Evolutionary conservation across 2,797 vertebrate genomes (phyloP), one percentile per base, ranked within the genome.

Genomic region (Catostomus latipinnis): DNA sequence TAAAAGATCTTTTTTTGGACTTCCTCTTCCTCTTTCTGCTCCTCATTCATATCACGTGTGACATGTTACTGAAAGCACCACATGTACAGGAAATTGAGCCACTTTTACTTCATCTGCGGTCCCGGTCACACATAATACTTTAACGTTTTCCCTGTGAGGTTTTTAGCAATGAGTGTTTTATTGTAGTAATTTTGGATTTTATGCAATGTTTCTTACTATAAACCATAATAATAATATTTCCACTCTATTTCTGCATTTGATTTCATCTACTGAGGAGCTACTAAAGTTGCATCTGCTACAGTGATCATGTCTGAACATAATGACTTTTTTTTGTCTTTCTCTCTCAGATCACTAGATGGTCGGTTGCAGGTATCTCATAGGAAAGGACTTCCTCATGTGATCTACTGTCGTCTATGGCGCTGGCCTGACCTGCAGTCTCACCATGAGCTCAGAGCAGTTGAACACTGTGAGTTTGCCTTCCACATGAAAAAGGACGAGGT

Each of bases 401-500:
- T 99, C 91, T 99, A 99, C 89, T 99, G 98, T 90, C 97, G 98
- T n/a, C 93, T 99, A 76, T 99, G 98, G 98, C 96, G 98, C 83
- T 99, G 98, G 98, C 98, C 98, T 0, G 98, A 99, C 91, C 95
- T 99, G 71, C 98, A 99, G 91, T 99, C 97, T 84, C 98, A 99
- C 93, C 98, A 99, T n/a, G 98, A 99, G 92, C 93, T 99, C 82
- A 95, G 97, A 3, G 98, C 98, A 49, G 94, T 98, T 93, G 98
- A 99, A 91, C 92, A 98, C 88, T 99, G 98, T 85, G 97, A 98
- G 88, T 99, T 96, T 0, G 98, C 98, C 89, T 99, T 99, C 86
- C 97, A 98, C 92, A 98, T 96, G 81, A 99, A 99, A 92, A 99
- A 99, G 91, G 98, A 99, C 1, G 98, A 99, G 89, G 98, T 99